A percentile compares a stretch with the other conserved stretches of the same genome.
Evolutionary conservation across 2,113 vertebrate species (phyloP).

Genomic region (Thalassoma bifasciatum): DNA sequence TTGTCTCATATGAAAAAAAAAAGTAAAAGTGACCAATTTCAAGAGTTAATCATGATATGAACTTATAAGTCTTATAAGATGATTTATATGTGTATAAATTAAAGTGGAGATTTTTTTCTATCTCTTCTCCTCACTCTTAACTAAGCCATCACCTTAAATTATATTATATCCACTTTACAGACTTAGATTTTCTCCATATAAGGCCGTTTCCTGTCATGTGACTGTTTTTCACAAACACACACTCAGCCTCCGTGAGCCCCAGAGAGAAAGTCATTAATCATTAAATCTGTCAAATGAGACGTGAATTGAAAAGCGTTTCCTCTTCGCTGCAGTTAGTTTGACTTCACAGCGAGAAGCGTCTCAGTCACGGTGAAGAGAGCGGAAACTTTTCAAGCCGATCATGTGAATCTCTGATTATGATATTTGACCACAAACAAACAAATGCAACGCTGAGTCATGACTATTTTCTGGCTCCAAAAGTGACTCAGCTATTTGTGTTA

Average conservation of each 20-base stretch:
- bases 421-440: background rate
- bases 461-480: background rate
- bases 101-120: no score
- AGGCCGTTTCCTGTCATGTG: background rate
- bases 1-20: no score
- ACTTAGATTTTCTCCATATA: background rate
- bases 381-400: conserved; percentile 9
- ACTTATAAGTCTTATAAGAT: no score
- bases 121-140: no score
- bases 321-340: conserved; percentile 42
- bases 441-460: background rate
- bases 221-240: conserved; percentile 1
- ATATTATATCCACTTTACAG: no score
- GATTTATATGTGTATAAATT: no score
- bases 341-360: conserved; percentile 26
- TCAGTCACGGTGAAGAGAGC: conserved; percentile 28
- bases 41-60: no score
- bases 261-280: conserved; percentile 76
- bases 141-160: no score
- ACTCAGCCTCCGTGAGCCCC: conserved; percentile 20
- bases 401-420: background rate
- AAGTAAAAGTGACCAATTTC: no score
- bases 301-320: conserved; percentile 64
- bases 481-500: background rate
- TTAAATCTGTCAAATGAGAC: conserved; percentile 66